A percentile compares a stretch with the other conserved stretches of the same genome.
Conservation (phyloP, 2,797 vertebrate species). For the Enteromius trimaculatus region DNA sequence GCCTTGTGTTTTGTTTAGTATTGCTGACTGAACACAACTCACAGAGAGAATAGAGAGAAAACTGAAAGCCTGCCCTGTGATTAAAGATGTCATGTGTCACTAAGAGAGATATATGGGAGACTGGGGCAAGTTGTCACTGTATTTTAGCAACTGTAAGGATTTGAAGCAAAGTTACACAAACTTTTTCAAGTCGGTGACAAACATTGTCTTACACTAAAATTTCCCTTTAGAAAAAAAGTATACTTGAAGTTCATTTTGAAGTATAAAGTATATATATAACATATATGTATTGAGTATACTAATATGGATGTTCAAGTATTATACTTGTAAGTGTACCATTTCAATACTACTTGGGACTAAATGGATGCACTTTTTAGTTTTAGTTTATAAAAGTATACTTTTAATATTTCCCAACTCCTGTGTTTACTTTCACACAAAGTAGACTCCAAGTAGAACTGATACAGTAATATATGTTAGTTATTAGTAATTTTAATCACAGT, state of each 20-base stretch:
- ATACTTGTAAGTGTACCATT: background rate
- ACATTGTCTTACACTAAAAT: background rate
- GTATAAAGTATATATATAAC: background rate
- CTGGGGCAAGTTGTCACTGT: background rate
- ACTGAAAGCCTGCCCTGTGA: background rate
- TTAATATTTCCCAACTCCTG: background rate
- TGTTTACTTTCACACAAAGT: too few species aligned
- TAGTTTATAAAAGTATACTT: background rate
- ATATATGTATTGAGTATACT: background rate
- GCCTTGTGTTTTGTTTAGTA: background rate
- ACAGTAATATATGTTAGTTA: background rate
- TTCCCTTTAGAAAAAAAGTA: background rate
- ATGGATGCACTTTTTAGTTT: background rate
- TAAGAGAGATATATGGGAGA: background rate
- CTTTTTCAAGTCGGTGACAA: background rate
- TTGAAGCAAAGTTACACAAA: background rate
- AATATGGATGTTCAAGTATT: background rate
- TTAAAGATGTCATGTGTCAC: background rate
- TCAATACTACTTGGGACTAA: background rate
- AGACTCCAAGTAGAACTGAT: too few species aligned
- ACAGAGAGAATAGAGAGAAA: background rate
- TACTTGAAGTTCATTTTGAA: background rate
- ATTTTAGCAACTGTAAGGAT: background rate
- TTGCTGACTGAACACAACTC: background rate
- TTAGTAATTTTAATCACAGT: background rate